phyloP scores from a whole-genome alignment of 2,888 invertebrate species.

The Drosophila emarginata region DNA sequence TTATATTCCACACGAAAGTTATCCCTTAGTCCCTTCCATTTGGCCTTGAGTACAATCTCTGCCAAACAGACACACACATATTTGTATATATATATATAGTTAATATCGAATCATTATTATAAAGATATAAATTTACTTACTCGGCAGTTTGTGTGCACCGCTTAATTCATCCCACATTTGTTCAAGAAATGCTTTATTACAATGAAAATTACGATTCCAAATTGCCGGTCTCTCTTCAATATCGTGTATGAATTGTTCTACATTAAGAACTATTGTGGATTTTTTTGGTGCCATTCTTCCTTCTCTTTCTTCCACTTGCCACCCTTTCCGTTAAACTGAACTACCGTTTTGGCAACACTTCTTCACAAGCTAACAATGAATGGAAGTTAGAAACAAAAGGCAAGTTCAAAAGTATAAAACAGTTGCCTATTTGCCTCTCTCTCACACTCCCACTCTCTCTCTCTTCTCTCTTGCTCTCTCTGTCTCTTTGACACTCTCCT shows the following conservation, averaged over 20 bases:
- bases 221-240: conserved; percentile 82
- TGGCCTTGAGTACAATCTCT: conserved; percentile 82
- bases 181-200: conserved; percentile 82
- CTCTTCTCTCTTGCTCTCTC: background rate
- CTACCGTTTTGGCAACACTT: conserved; percentile 11
- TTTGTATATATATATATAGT: background rate
- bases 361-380: conserved; percentile 17
- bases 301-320: background rate
- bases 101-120: background rate
- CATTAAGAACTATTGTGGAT: conserved; percentile 81
- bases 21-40: conserved; percentile 83
- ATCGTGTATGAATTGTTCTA: conserved; percentile 82
- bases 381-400: conserved; percentile 11
- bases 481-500: background rate
- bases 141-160: conserved; percentile 80
- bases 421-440: conserved; percentile 1
- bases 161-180: conserved; percentile 82
- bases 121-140: conserved; percentile 66
- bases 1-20: conserved; percentile 83
- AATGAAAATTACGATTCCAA: conserved; percentile 83
- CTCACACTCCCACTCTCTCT: background rate
- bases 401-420: conserved; percentile 13
- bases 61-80: conserved; percentile 9
- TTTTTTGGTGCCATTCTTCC: conserved; percentile 80
- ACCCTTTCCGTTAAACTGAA: conserved; percentile 20